phyloP scores from a whole-genome alignment of 2,113 vertebrate genomes.

The Turnix velox region DNA sequence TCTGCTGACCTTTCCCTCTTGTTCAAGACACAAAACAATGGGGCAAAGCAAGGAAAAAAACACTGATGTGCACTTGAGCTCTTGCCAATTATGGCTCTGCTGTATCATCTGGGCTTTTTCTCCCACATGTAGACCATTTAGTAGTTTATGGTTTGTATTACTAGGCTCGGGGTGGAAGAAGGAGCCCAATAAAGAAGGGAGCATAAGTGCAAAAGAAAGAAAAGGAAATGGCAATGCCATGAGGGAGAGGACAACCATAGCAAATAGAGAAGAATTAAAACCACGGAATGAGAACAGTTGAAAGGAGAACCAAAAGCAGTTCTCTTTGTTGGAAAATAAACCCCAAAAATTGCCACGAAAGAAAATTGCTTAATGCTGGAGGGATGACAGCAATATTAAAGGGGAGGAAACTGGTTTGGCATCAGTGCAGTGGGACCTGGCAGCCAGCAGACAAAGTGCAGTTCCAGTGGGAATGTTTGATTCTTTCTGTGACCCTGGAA shows the following conservation, averaged over 20 bases:
- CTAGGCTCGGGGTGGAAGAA: not conserved
- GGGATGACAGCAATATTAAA: not conserved
- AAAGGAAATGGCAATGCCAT: not conserved
- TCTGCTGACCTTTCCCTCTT: too few relatives aligned
- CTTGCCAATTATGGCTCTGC: not conserved
- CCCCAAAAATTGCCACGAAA: not conserved
- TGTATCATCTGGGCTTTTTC: not conserved
- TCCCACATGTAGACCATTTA: not conserved
- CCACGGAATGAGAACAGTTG: not conserved
- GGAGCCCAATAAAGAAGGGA: not conserved
- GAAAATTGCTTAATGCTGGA: not conserved
- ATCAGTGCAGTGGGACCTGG: not conserved
- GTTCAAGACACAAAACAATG: too few relatives aligned
- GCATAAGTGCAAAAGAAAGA: not conserved
- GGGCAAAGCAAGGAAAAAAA: too few relatives aligned
- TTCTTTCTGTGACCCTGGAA: conserved; percentile 33
- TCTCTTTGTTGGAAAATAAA: not conserved
- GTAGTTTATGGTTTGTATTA: not conserved
- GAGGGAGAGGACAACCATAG: not conserved
- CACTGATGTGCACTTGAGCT: too few relatives aligned
- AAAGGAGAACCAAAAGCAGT: not conserved
- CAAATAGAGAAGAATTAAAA: not conserved
- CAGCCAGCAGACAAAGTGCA: not conserved
- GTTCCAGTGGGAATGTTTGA: not conserved
- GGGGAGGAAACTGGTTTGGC: not conserved